These are phyloP conservation scores for Scartelaos histophorus DNA, from an alignment of 2,113 vertebrate species.

Conservation along the genomic window DNA sequence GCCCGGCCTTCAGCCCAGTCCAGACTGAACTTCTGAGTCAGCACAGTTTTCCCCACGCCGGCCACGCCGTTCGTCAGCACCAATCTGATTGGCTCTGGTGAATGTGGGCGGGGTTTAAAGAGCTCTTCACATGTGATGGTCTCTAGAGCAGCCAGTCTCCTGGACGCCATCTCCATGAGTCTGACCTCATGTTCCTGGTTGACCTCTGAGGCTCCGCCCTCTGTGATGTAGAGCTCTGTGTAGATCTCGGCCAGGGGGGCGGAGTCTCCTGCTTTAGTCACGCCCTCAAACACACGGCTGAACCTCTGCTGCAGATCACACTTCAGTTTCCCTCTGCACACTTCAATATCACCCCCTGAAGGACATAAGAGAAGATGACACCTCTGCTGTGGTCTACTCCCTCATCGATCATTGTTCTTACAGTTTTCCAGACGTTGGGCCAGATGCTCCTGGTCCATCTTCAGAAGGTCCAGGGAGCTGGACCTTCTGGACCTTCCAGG, in stretches of 20 bases:
- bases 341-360: no score
- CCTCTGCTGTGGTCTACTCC: no score
- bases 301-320: constrained; percentile 3
- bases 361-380: no score
- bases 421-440: no score
- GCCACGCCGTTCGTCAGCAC: constrained; percentile 7
- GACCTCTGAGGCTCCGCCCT: constrained; percentile 3
- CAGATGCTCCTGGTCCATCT: no score
- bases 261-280: constrained; percentile 9
- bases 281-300: not conserved
- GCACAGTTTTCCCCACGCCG: constrained; percentile 17
- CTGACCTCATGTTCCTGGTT: constrained; percentile 30
- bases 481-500: no score
- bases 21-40: constrained; percentile 28
- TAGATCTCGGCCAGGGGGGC: constrained; percentile 35
- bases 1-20: constrained; percentile 28
- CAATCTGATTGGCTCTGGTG: not conserved
- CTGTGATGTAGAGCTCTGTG: constrained; percentile 44
- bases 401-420: no score
- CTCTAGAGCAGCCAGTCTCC: constrained; percentile 21
- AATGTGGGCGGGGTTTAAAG: not conserved
- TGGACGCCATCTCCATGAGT: constrained; percentile 38
- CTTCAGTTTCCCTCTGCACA: not conserved
- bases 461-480: no score
- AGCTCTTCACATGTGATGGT: constrained; percentile 10